Base-by-base conservation (phyloP, 92 coral and sea anemone species). In the Epizoanthus scotinus region DNA sequence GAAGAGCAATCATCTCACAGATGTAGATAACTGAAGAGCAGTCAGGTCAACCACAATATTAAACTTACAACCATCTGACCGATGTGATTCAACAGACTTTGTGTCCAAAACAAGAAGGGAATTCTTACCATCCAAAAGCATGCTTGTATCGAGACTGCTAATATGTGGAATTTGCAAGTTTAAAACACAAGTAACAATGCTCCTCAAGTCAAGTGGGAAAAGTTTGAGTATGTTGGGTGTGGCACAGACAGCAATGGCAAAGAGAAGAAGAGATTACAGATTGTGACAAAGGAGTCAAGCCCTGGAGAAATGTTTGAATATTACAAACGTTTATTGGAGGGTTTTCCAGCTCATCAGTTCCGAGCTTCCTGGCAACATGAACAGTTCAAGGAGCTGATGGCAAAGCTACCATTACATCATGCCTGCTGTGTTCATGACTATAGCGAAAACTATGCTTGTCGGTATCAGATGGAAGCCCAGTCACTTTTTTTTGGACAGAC, bases 261-360 rank as follows among this genome's bases (percentile, higher is more conserved):
- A 1, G 71, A 78, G 7, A 70, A 88, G 62, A 84, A 65, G 53
- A 86, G 82, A 56, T 66, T 88, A 13, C 66, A 78, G 64, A 44
- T 91, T 0, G 85, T 79, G 36, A 25, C 56, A 0, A 83, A 82
- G 66, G 68, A 78, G 55, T 77, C 95, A 0, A 66, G 70, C 4
- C 88, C 90, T 26, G 90, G 84, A 36, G 92, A 88, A 54, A 82
- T 91, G 90, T 91, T 91, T 68, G n/a, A 20, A 20, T 62, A 62
- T 40, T 59, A 84, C 0, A 67, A 36, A 25, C 21, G 49, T 0
- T 84, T 86, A 12, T 79, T 91, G 6, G 50, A 85, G 0, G 53
- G 70, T 3, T 91, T 71, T 44, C 79, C 87, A 5, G n/a, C 87
- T 2, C 95, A 89, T 40, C 88, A 89, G 73, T 88, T 88, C 77